Conservation (phyloP, 2,113 vertebrate genomes). For the Lasiurus borealis region DNA sequence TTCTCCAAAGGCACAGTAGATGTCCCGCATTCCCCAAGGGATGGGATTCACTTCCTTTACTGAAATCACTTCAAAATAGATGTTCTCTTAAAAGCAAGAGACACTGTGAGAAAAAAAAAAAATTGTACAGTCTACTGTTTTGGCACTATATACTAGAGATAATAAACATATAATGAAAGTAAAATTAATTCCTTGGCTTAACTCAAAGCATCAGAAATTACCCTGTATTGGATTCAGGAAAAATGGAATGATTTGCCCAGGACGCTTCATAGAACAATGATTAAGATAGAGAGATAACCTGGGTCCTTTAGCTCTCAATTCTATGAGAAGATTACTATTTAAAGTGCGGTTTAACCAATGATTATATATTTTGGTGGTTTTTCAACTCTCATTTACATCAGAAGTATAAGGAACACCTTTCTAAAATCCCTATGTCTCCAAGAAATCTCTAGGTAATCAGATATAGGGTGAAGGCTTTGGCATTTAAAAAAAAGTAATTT, state of each 20-base stretch:
- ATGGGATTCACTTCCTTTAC: not conserved
- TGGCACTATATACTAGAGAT: not conserved
- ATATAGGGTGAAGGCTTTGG: not conserved
- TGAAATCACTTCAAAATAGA: not conserved
- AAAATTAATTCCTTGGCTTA: not conserved
- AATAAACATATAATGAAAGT: conserved; percentile 7
- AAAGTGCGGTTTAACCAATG: not conserved
- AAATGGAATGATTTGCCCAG: not conserved
- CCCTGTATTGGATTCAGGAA: not conserved
- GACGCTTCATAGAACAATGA: not conserved
- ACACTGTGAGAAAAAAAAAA: not conserved
- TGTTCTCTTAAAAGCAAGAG: not conserved
- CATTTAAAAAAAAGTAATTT: conserved; percentile 15
- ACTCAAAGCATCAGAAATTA: not conserved
- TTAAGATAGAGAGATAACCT: not conserved
- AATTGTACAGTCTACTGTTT: not conserved
- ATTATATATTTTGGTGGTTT: not conserved
- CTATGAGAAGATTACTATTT: not conserved
- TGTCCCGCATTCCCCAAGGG: no score
- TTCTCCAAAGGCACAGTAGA: not conserved
- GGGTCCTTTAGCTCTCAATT: not conserved
- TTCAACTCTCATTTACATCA: not conserved
- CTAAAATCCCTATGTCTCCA: not conserved
- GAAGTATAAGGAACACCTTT: not conserved
- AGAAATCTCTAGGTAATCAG: not conserved